phyloP scores from a whole-genome alignment of 53 echinoderm and acorn worm species.

The Echinarachnius parma region DNA sequence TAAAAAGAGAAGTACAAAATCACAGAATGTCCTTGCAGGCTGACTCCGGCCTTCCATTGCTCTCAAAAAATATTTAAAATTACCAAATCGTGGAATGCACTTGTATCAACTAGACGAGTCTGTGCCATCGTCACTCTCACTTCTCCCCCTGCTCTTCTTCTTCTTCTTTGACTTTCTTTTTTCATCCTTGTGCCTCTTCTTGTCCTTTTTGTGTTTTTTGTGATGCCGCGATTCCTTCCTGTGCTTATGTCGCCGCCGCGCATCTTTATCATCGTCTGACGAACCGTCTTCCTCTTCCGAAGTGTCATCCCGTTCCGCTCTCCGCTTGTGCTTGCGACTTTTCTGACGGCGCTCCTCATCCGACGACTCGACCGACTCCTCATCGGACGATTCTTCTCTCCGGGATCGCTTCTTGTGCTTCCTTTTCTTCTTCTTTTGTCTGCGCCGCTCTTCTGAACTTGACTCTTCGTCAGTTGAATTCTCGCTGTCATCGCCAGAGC shows the following conservation, averaged over 20 bases:
- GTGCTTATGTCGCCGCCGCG: slow-evolving; percentile 2
- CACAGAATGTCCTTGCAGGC: too few species aligned
- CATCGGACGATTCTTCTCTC: not conserved
- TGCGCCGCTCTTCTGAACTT: not conserved
- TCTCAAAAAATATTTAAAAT: too few species aligned
- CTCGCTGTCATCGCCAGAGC: slow-evolving; percentile 17
- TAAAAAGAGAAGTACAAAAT: too few species aligned
- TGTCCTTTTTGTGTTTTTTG: slow-evolving; percentile 29
- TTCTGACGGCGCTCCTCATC: slow-evolving; percentile 3
- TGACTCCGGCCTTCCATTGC: too few species aligned
- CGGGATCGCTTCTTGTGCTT: slow-evolving; percentile 24
- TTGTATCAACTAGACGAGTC: not conserved
- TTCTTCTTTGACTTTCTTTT: slow-evolving; percentile 24
- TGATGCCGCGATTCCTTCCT: slow-evolving; percentile 29
- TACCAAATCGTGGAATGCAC: too few species aligned
- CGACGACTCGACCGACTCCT: not conserved
- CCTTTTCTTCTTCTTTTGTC: slow-evolving; percentile 6
- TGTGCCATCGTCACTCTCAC: slow-evolving; percentile 9
- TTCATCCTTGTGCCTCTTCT: slow-evolving; percentile 6
- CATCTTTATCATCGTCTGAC: not conserved
- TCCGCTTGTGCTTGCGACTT: slow-evolving; percentile 10
- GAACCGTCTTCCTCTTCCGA: slow-evolving; percentile 10
- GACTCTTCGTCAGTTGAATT: slow-evolving; percentile 14
- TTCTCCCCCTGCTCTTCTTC: not conserved
- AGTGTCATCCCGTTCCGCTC: not conserved